Conservation (phyloP, 2,113 vertebrate genomes). For the Mirza zaza region DNA sequence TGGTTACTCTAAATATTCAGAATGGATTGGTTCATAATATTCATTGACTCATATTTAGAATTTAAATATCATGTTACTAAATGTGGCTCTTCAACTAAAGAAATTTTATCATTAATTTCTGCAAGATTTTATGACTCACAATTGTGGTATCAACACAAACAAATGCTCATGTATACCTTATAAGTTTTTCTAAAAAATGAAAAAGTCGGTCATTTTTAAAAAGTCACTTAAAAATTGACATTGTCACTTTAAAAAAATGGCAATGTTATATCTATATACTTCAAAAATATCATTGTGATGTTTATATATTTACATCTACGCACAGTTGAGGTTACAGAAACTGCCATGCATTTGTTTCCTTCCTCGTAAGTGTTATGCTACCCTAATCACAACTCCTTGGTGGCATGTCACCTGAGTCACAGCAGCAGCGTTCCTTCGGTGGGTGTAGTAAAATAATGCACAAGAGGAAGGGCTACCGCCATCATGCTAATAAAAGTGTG, state of each 20-base stretch:
- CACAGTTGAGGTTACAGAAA: background rate
- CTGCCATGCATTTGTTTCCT: background rate
- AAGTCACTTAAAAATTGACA: too few relatives aligned
- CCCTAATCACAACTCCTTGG: background rate
- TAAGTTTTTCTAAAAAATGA: background rate
- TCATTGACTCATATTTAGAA: conserved; percentile 63
- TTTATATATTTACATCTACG: background rate
- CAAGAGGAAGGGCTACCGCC: background rate
- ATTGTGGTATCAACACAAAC: background rate
- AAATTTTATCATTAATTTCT: background rate
- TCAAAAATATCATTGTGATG: background rate
- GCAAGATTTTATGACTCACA: background rate
- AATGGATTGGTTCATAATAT: conserved; percentile 43
- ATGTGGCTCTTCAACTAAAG: background rate
- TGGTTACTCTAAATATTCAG: conserved; percentile 61
- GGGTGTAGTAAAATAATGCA: background rate
- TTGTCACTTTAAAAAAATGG: background rate
- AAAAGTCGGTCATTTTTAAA: background rate
- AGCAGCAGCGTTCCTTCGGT: background rate
- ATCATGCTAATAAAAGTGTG: background rate
- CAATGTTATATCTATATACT: background rate
- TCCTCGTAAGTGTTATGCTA: background rate
- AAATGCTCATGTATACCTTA: background rate
- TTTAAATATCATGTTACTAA: conserved; percentile 45
- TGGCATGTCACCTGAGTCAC: too few relatives aligned